phyloP scores from a whole-genome alignment of 2,113 vertebrate genomes.

The Lontra canadensis region DNA sequence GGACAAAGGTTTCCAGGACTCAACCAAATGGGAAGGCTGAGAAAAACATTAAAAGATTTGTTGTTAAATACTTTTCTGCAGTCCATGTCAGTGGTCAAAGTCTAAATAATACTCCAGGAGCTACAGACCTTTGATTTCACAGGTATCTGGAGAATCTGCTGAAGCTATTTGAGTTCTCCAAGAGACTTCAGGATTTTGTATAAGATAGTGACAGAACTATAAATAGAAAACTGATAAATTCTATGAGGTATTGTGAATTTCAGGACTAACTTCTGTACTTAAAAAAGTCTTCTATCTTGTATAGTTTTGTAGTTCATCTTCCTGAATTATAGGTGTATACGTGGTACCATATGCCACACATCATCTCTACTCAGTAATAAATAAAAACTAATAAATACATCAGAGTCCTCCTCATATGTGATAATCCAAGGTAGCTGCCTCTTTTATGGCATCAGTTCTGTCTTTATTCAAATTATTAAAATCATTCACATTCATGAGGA shows the following conservation, averaged over 20 bases:
- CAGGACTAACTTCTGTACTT: conserved; percentile 37
- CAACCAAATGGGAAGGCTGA: not conserved
- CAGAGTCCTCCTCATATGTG: not conserved
- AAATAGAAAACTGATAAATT: conserved; percentile 63
- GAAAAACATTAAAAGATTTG: conserved; percentile 12
- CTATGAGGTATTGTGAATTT: not conserved
- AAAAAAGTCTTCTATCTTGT: not conserved
- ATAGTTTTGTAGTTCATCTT: conserved; percentile 29
- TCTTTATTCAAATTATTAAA: conserved; percentile 39
- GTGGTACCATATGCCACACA: not conserved
- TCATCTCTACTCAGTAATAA: conserved; percentile 9
- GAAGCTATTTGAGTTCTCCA: conserved; percentile 52
- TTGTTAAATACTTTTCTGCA: not conserved
- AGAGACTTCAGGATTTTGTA: conserved; percentile 42
- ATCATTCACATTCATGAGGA: not conserved
- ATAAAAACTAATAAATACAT: conserved; percentile 23
- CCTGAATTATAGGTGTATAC: conserved; percentile 37
- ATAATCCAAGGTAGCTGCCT: not conserved
- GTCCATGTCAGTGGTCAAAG: conserved; percentile 9
- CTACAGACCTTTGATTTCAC: not conserved
- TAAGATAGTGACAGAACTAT: not conserved
- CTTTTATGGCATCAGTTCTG: not conserved
- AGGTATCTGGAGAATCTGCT: conserved; percentile 19
- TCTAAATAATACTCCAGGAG: conserved; percentile 17
- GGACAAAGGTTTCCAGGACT: not conserved